Base-by-base conservation (phyloP, 2,113 vertebrate species). In the Fulica atra region DNA sequence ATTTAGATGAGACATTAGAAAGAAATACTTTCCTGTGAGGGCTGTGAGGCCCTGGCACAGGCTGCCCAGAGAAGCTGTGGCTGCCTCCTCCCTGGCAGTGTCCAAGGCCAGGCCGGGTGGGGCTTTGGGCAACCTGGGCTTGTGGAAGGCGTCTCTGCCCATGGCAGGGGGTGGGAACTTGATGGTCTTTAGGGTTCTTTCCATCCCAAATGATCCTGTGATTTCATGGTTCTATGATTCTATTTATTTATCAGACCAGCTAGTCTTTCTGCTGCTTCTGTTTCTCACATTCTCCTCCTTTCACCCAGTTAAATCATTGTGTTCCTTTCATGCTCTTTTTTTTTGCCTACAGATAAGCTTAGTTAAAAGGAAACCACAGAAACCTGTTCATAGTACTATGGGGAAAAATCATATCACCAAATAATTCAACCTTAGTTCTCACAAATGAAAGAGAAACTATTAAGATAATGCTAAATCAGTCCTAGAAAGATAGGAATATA, bases 351-450 rank as follows among this genome's bases (percentile, higher is more conserved):
- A 89, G n/a, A 18, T 85, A 77, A 89, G 25, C 16, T 60, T 46
- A 78, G 15, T 51, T 90, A 66, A 92, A 93, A 88, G 38, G 31
- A 90, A 94, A 84, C 42, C 64, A 81, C 69, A 89, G 59, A 24
- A 79, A 40, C 0, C 0, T 31, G 9, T 40, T 16, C 46, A 29
- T 15, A 76, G 26, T 68, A 40, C 14, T 59, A 71, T 20, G 13
- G 28, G 40, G 44, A 76, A 82, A 82, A 94, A 63, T 56, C 28
- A 7, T 73, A 72, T 70, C 29, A 88, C 7, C 17, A 78, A 88
- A 53, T 59, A 83, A 60, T 86, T 86, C 35, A 93, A 81, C 29
- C 60, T 64, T 60, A 42, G 10, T 64, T 94, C 63, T 86, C 25
- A 78, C 0, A 3, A 88, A 56, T 56, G 35, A 89, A 86, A 93